Evolutionary conservation across 2,888 invertebrate species (phyloP).

Genomic region (Steinernema scapterisci): DNA sequence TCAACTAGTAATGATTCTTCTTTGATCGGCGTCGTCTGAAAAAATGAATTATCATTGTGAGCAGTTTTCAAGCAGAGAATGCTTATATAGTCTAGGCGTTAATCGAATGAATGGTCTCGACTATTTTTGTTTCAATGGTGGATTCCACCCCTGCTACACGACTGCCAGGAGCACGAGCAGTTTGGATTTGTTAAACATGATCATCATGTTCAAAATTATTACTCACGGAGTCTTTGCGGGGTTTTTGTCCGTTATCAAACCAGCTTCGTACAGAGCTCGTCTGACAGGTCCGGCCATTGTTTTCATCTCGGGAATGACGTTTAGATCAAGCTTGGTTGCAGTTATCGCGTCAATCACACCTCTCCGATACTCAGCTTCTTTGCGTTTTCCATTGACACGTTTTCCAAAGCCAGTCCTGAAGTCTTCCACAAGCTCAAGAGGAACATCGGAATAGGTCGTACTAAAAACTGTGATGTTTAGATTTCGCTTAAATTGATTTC

Average conservation of each 20-base stretch:
- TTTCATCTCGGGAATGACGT: not conserved
- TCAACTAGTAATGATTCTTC: too few species aligned
- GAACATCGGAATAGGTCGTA: not conserved
- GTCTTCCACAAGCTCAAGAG: not conserved
- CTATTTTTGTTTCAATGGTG: too few species aligned
- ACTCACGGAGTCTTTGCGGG: not conserved
- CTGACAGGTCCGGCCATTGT: not conserved
- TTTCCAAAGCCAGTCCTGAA: not conserved
- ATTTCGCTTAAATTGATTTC: not conserved
- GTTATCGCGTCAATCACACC: not conserved
- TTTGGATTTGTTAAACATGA: too few species aligned
- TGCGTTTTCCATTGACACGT: slow-evolving; percentile 2
- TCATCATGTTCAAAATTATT: not conserved
- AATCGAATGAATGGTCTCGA: too few species aligned
- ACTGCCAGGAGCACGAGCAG: too few species aligned
- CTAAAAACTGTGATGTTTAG: not conserved
- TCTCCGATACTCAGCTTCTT: not conserved
- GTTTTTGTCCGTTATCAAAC: not conserved
- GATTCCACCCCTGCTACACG: too few species aligned
- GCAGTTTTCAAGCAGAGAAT: too few species aligned
- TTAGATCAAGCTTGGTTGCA: not conserved
- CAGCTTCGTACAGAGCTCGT: not conserved
- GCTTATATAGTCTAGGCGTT: too few species aligned
- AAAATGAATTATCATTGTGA: too few species aligned
- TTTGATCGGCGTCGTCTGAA: too few species aligned